phyloP scores from a whole-genome alignment of 2,113 vertebrate genomes.

The Stomatorhinus ivindoensis region DNA sequence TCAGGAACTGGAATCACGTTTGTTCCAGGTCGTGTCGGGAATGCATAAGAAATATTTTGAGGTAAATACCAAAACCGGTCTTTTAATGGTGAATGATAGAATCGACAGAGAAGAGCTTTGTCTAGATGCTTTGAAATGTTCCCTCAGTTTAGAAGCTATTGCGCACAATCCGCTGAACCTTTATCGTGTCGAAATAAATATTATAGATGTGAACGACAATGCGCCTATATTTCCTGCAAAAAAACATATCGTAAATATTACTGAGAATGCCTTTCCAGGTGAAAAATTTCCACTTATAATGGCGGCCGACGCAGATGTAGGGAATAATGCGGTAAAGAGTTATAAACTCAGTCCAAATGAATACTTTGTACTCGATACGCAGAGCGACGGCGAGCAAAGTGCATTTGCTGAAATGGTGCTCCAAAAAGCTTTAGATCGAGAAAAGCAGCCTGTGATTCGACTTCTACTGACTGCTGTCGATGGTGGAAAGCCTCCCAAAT shows the following conservation, averaged over 20 bases:
- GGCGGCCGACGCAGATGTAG: constrained; percentile 53
- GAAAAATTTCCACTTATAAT: constrained; percentile 44
- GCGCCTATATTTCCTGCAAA: constrained; percentile 44
- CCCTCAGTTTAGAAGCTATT: constrained; percentile 51
- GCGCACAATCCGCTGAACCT: constrained; percentile 49
- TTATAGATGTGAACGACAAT: constrained; percentile 63
- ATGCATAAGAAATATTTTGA: constrained; percentile 49
- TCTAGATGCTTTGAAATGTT: constrained; percentile 43
- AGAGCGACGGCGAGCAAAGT: constrained; percentile 54
- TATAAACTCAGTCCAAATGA: constrained; percentile 57
- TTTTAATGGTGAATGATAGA: constrained; percentile 48
- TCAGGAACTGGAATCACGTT: constrained; percentile 42
- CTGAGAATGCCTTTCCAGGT: constrained; percentile 37
- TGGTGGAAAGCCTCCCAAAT: constrained; percentile 51
- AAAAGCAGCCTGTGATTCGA: constrained; percentile 44
- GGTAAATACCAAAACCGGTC: constrained; percentile 49
- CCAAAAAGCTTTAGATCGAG: constrained; percentile 53
- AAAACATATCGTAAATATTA: constrained; percentile 38
- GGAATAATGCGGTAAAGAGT: constrained; percentile 47
- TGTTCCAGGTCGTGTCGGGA: constrained; percentile 46
- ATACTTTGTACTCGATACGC: constrained; percentile 53
- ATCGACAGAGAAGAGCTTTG: constrained; percentile 62
- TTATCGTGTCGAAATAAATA: constrained; percentile 48
- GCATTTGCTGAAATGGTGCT: constrained; percentile 54
- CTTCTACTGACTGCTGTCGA: constrained; percentile 48